Conservation (phyloP, 2,888 invertebrate genomes). For the Priocnemis perturbator region DNA sequence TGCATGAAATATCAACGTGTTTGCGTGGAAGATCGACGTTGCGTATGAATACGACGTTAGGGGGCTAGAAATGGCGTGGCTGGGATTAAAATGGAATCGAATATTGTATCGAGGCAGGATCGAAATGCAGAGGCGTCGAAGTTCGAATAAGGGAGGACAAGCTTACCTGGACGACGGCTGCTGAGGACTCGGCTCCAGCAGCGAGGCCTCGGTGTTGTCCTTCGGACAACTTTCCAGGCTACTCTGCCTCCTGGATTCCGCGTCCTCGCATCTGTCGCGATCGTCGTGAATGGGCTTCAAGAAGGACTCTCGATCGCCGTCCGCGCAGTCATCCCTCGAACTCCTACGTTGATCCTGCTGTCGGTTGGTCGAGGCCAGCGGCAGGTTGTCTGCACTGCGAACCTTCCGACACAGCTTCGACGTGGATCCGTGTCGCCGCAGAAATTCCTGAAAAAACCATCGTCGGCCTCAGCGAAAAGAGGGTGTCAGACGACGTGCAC, state of each 20-base stretch:
- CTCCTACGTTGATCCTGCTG: slow-evolving; percentile 58
- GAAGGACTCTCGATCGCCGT: slow-evolving; percentile 68
- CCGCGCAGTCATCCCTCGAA: slow-evolving; percentile 60
- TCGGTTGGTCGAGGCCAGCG: slow-evolving; percentile 73
- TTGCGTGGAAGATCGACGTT: background rate
- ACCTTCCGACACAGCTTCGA: slow-evolving; percentile 88
- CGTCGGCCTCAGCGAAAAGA: too few species aligned
- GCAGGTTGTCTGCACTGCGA: slow-evolving; percentile 84
- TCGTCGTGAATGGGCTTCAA: slow-evolving; percentile 64
- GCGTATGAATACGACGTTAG: background rate
- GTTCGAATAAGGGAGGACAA: too few species aligned
- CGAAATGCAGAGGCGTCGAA: too few species aligned
- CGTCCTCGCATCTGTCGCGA: slow-evolving; percentile 63
- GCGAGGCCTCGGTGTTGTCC: slow-evolving; percentile 58
- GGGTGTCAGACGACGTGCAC: too few species aligned
- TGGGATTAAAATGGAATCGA: too few species aligned
- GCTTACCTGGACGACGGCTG: slow-evolving; percentile 64
- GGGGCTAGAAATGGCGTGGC: too few species aligned
- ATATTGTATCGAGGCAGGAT: too few species aligned
- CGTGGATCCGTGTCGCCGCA: slow-evolving; percentile 87
- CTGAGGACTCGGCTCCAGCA: slow-evolving; percentile 56
- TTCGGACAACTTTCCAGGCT: slow-evolving; percentile 65
- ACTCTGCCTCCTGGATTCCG: slow-evolving; percentile 58
- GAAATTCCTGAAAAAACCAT: slow-evolving; percentile 78
- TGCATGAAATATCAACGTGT: background rate